Conservation (phyloP, 2,113 vertebrate species). For the Ctenomys sociabilis region DNA sequence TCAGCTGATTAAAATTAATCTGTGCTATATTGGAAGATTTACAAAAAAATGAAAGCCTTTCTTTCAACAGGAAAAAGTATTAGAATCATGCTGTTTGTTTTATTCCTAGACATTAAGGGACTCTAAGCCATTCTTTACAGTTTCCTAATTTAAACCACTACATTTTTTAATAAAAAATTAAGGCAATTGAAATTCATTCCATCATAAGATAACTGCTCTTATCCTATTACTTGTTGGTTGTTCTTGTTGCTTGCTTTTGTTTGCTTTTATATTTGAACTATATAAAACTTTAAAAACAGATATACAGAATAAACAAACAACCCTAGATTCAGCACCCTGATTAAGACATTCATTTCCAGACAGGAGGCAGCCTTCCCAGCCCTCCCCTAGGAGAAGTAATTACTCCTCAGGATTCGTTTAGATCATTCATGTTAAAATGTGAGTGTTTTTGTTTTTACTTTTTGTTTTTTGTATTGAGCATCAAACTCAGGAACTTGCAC, state of each 20-base stretch:
- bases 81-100: not conserved
- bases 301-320: slow-evolving; percentile 11
- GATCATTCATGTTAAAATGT: not conserved
- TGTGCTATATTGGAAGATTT: not conserved
- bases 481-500: too few relatives aligned
- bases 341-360: slow-evolving; percentile 29
- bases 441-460: too few relatives aligned
- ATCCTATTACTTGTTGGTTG: not conserved
- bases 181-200: not conserved
- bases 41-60: not conserved
- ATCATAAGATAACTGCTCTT: not conserved
- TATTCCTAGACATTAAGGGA: not conserved
- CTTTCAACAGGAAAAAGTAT: not conserved
- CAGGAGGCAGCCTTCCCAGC: not conserved
- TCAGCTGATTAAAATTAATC: not conserved
- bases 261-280: slow-evolving; percentile 11
- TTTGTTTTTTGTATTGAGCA: too few relatives aligned
- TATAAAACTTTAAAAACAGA: not conserved
- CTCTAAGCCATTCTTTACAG: not conserved
- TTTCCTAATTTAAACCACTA: slow-evolving; percentile 35
- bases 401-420: not conserved
- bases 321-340: not conserved
- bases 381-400: not conserved
- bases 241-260: not conserved
- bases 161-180: slow-evolving; percentile 28